Percentiles rank a stretch among this genome's conserved stretches.
Conservation (phyloP, 2,797 vertebrate species). For the Chloroceryle amazona region DNA sequence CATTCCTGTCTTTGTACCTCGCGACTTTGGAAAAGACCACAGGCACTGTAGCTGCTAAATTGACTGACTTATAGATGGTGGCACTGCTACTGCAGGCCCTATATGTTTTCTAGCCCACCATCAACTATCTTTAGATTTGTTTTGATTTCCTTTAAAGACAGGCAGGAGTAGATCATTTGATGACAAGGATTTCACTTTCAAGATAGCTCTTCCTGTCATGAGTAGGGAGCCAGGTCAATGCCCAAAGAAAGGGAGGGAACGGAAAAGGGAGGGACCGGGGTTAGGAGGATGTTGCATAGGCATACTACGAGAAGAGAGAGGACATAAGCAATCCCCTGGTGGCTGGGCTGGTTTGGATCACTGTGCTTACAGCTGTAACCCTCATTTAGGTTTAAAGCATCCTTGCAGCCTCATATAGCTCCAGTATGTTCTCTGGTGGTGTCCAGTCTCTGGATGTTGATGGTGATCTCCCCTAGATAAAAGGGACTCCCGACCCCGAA, state of each 20-base stretch:
- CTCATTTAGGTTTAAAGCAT: not conserved
- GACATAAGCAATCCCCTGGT: not conserved
- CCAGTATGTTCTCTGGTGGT: not conserved
- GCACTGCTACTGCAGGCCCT: conserved; percentile 25
- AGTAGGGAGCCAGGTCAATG: not conserved
- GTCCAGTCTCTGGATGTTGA: not conserved
- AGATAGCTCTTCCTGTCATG: not conserved
- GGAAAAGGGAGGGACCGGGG: not conserved
- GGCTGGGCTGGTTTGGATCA: not conserved
- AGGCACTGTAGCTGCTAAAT: not conserved
- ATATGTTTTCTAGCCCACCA: not conserved
- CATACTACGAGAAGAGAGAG: not conserved
- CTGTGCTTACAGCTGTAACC: rapidly evolving
- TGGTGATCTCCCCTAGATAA: not conserved
- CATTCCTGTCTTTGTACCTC: not conserved
- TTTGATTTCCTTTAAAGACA: conserved; percentile 31
- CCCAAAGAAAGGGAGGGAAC: not conserved
- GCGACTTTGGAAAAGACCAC: conserved; percentile 25
- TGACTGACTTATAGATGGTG: conserved; percentile 24
- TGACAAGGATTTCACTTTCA: not conserved
- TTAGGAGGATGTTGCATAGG: not conserved
- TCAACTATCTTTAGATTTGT: conserved; percentile 32
- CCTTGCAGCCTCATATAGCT: not conserved
- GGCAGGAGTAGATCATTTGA: not conserved
- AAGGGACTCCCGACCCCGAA: not conserved